These are phyloP conservation scores for Brachyistius frenatus DNA, from an alignment of 2,113 vertebrate species.

Conservation along the genomic window DNA sequence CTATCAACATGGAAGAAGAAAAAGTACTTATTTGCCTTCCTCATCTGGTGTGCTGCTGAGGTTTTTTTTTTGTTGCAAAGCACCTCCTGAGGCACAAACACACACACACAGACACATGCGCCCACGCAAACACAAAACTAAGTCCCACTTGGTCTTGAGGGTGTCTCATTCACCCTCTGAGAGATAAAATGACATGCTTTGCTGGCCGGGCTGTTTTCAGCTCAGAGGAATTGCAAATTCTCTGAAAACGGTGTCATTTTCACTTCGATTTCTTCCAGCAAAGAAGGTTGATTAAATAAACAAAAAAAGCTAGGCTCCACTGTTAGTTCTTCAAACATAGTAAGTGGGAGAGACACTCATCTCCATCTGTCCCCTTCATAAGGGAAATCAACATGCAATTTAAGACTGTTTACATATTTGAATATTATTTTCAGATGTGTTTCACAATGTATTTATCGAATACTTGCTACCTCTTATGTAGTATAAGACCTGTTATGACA, in stretches of 20 bases:
- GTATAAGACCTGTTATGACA: background rate
- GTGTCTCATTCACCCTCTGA: constrained; percentile 47
- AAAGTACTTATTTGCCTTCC: constrained; percentile 56
- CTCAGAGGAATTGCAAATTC: constrained; percentile 62
- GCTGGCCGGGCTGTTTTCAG: constrained; percentile 44
- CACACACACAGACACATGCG: constrained; percentile 23
- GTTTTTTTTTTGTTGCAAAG: constrained; percentile 31
- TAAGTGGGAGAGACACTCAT: constrained; percentile 9
- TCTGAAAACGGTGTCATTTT: constrained; percentile 57
- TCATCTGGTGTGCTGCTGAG: constrained; percentile 36
- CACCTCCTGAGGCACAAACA: constrained; percentile 50
- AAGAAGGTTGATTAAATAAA: constrained; percentile 54
- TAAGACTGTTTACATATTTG: background rate
- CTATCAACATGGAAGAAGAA: constrained; percentile 30
- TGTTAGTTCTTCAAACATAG: constrained; percentile 34
- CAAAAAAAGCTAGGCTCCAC: constrained; percentile 24
- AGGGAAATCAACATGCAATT: constrained; percentile 49
- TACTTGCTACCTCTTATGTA: background rate
- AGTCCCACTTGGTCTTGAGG: constrained; percentile 52
- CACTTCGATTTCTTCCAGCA: constrained; percentile 49
- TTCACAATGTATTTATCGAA: background rate
- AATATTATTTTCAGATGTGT: background rate
- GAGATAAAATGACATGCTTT: constrained; percentile 65
- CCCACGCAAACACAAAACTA: constrained; percentile 53
- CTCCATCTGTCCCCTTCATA: constrained; percentile 29